A percentile compares a stretch with the other conserved stretches of the same genome.
Conservation (phyloP, 2,113 vertebrate genomes). For the Centrocercus urophasianus region DNA sequence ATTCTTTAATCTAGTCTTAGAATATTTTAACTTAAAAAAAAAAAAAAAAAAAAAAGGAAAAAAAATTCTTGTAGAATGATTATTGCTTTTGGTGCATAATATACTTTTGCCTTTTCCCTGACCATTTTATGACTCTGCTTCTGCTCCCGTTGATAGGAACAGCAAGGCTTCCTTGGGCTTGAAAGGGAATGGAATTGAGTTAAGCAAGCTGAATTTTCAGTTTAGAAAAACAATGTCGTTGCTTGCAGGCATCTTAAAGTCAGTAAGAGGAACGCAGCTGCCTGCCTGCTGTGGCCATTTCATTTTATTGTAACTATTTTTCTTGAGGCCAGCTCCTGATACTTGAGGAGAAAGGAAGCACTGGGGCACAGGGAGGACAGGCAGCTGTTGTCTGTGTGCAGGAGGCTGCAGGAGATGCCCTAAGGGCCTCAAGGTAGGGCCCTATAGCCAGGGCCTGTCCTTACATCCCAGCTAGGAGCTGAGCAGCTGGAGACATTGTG, state of each 20-base stretch:
- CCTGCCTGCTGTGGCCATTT: background rate
- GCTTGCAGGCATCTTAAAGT: background rate
- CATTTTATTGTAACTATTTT: background rate
- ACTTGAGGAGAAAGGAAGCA: background rate
- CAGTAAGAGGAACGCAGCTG: background rate
- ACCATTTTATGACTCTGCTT: background rate
- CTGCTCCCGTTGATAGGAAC: background rate
- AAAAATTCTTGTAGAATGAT: background rate
- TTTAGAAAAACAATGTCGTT: background rate
- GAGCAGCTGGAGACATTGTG: background rate
- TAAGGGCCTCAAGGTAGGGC: background rate
- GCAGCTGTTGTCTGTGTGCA: accelerated
- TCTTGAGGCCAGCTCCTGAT: background rate
- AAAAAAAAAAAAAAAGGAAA: background rate
- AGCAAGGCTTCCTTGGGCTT: background rate
- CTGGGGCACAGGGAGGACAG: accelerated
- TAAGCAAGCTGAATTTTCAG: background rate
- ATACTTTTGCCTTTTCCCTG: background rate
- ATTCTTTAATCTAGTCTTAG: background rate
- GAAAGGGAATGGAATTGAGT: background rate
- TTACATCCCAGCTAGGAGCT: background rate
- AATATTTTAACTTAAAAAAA: background rate
- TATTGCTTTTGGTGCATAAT: background rate
- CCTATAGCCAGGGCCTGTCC: background rate
- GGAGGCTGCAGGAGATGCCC: accelerated